Base-by-base conservation (phyloP, 2,797 vertebrate genomes). In the Semotilus atromaculatus region DNA sequence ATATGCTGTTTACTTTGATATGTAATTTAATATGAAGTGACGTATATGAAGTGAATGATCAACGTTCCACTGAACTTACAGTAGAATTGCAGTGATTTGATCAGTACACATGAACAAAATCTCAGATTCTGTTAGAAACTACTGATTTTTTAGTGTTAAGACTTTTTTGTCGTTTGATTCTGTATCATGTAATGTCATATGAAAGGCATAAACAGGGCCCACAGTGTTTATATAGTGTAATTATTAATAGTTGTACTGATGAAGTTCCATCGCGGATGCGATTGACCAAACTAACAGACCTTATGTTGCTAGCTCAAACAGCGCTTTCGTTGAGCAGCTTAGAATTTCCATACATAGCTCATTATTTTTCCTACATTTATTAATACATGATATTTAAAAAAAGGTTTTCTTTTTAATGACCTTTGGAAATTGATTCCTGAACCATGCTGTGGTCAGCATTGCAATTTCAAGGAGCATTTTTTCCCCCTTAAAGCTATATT, bases 21-120 rank as follows among this genome's bases (percentile, higher is more conserved):
- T 91, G 91, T 95, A 94, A 95, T 95, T 95, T 95, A 96, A 96
- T 93, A 92, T 92, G 91, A 93, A 93, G 91, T 92, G 91, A 93
- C 90, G 91, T 87, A 75, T 55, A 80, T 62, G 40, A 86, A 81
- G 86, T 78, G 85, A 93, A 72, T 83, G 71, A 89, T 74, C 71
- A 82, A 90, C 91, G 91, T 94, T 94, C 92, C 92, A 89, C 89
- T 78, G 82, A 58, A 84, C 82, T 80, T 85, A 58, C 43, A 71
- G 72, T 74, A 70, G 62, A 71, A 48, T 77, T 64, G 71, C 72
- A 71, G 84, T 66, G 68, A 85, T 43, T 80, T 74, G 51, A 64
- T 66, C 66, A 62, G 66, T 85, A 80, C 80, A 72, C 71, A 83
- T 71, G 26, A 58, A 70, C 74, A 70, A 53, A 14, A 74, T 75